Conservation (phyloP, 2,797 vertebrate species). For the Allobates femoralis region DNA sequence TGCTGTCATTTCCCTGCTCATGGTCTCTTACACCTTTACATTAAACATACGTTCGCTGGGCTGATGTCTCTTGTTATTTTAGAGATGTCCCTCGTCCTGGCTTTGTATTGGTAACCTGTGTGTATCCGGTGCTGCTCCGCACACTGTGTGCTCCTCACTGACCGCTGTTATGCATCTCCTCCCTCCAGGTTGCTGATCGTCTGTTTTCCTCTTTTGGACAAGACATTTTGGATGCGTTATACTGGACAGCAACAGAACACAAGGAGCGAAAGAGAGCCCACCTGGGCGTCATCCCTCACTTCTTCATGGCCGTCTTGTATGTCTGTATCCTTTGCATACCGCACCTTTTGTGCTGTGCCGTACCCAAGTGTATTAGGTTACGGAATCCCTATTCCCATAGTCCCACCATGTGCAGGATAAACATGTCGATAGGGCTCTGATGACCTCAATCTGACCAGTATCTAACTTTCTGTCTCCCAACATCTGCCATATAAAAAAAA, state of each 20-base stretch:
- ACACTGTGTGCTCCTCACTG: background rate
- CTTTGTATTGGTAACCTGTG: background rate
- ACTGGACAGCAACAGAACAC: conserved; percentile 97
- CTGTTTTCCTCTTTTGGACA: conserved; percentile 98
- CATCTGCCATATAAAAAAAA: too few species aligned
- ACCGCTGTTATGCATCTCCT: background rate
- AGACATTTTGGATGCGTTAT: conserved; percentile 96
- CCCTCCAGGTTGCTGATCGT: conserved; percentile 91
- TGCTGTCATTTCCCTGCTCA: too few species aligned
- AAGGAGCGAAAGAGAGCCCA: conserved; percentile 93
- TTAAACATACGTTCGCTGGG: too few species aligned
- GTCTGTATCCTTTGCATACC: conserved; percentile 90
- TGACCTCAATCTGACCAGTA: too few species aligned
- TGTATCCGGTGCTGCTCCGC: background rate
- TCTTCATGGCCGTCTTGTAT: conserved; percentile 96
- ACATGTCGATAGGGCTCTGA: too few species aligned
- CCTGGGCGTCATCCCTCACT: conserved; percentile 95
- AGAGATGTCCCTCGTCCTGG: too few species aligned
- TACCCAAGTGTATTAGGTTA: background rate
- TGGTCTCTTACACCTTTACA: too few species aligned
- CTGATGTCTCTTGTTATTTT: too few species aligned
- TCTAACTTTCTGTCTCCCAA: too few species aligned
- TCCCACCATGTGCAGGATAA: too few species aligned
- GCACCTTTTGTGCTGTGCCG: background rate
- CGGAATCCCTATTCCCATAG: too few species aligned